A percentile compares a stretch with the other conserved stretches of the same genome.
Conservation (phyloP, 2,113 vertebrate species). For the Boulengeromyrus knoepffleri region DNA sequence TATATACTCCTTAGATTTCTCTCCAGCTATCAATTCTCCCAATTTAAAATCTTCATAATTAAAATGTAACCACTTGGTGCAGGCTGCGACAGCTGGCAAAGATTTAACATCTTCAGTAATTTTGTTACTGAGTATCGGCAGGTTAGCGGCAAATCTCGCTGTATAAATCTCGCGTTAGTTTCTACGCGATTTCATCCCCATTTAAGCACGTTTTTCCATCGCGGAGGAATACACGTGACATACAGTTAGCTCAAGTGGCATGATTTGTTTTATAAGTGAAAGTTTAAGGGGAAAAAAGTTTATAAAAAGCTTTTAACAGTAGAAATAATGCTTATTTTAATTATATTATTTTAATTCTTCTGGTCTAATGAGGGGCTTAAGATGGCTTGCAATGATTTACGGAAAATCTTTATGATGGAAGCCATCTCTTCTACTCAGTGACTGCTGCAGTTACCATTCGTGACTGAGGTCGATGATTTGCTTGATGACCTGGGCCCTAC, state of each 20-base stretch:
- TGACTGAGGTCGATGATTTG: slow-evolving; percentile 42
- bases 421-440: not conserved
- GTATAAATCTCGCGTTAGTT: not conserved
- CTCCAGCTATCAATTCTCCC: not conserved
- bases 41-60: not conserved
- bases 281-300: not conserved
- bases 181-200: not conserved
- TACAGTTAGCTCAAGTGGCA: not conserved
- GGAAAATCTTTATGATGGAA: not conserved
- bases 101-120: not conserved
- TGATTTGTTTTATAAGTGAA: not conserved
- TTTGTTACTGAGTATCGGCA: not conserved
- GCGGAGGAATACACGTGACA: not conserved
- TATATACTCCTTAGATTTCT: not conserved
- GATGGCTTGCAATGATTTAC: not conserved
- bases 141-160: not conserved
- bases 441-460: slow-evolving; percentile 29
- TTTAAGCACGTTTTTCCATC: not conserved
- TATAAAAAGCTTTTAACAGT: not conserved
- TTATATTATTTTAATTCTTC: too few relatives aligned
- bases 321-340: not conserved
- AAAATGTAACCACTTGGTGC: not conserved
- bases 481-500: slow-evolving; percentile 14
- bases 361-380: not conserved
- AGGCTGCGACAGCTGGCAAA: not conserved